Percentiles rank a stretch among this genome's conserved stretches.
Conservation (phyloP, 2,797 vertebrate genomes). For the Anabacerthia variegaticeps region DNA sequence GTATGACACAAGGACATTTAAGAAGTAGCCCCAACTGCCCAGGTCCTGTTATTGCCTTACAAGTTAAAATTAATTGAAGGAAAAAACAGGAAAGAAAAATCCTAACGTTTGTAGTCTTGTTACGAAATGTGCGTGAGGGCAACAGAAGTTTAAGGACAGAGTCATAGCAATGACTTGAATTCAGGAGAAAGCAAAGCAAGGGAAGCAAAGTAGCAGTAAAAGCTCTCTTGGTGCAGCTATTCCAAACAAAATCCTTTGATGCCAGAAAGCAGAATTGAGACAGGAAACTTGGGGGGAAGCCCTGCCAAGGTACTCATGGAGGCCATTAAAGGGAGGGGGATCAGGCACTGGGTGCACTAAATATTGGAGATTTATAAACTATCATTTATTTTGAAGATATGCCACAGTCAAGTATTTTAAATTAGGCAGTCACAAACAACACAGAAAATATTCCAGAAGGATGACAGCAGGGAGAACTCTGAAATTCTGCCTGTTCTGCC, state of each 20-base stretch:
- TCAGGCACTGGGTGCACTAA: background rate
- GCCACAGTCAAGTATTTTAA: background rate
- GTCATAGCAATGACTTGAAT: background rate
- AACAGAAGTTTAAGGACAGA: background rate
- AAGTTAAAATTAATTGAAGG: background rate
- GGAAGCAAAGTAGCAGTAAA: background rate
- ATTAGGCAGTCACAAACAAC: background rate
- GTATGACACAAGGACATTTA: background rate
- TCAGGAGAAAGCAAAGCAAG: background rate
- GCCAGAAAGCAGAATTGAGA: background rate
- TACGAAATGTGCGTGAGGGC: background rate
- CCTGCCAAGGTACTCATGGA: fast-evolving
- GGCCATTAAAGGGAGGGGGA: background rate
- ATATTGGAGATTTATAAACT: background rate
- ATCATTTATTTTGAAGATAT: background rate
- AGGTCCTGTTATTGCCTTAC: background rate
- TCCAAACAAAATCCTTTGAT: background rate
- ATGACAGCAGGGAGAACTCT: background rate
- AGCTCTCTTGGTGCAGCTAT: background rate
- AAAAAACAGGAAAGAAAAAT: background rate
- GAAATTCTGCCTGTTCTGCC: background rate
- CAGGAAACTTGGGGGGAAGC: background rate
- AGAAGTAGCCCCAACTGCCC: background rate
- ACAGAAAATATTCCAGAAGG: background rate
- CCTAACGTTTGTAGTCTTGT: background rate